Evolutionary conservation across 2,888 invertebrate species (phyloP).

Genomic region (Cheilosia pagana): DNA sequence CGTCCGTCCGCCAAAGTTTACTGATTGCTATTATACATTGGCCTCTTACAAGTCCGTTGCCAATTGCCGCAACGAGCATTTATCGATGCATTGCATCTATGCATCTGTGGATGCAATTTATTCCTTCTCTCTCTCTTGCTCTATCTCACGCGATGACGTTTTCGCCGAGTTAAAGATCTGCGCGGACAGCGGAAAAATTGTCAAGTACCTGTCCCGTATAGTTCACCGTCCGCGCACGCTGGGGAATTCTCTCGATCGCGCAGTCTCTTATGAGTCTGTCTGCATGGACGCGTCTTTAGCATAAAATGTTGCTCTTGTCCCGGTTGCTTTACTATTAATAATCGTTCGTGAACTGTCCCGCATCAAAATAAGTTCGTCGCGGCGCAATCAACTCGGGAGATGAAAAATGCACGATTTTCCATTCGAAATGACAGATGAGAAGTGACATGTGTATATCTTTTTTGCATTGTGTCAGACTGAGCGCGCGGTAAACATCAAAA

Average conservation of each 20-base stretch:
- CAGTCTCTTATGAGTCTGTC: conserved; percentile 34
- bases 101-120: conserved; percentile 74
- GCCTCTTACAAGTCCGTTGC: conserved; percentile 40
- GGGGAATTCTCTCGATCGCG: conserved; percentile 68
- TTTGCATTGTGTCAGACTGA: conserved; percentile 46
- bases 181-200: conserved; percentile 49
- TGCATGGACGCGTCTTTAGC: conserved; percentile 56
- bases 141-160: conserved; percentile 55
- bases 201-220: conserved; percentile 69
- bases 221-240: conserved; percentile 36
- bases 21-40: conserved; percentile 46
- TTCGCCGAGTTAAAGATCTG: conserved; percentile 63
- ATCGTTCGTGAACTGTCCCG: conserved; percentile 69
- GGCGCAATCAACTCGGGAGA: conserved; percentile 67
- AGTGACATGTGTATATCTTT: conserved; percentile 66
- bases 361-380: conserved; percentile 66
- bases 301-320: conserved; percentile 62
- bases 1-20: conserved; percentile 19
- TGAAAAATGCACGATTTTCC: conserved; percentile 74
- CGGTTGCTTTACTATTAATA: conserved; percentile 67
- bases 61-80: conserved; percentile 66
- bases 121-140: conserved; percentile 45
- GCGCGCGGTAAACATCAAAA: conserved; percentile 55
- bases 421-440: conserved; percentile 73
- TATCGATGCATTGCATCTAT: conserved; percentile 73